Evolutionary conservation across 2,113 vertebrate species (phyloP).

Genomic region (Psammodynastes pulverulentus): DNA sequence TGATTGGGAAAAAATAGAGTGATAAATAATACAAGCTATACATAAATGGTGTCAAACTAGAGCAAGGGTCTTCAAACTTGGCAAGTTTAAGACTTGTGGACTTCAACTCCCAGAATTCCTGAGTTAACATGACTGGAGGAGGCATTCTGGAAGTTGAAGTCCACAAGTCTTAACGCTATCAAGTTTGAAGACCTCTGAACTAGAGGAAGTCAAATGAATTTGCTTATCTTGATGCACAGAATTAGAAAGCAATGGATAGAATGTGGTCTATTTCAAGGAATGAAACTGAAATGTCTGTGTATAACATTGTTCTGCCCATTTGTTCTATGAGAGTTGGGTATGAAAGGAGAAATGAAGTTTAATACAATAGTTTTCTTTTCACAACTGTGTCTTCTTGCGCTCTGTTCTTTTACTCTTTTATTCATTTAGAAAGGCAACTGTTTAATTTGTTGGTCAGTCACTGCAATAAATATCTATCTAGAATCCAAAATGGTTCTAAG

Average conservation of each 20-base stretch:
- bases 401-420: not conserved
- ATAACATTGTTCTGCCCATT: not conserved
- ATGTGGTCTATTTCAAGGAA: not conserved
- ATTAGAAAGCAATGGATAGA: not conserved
- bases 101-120: too few relatives aligned
- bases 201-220: not conserved
- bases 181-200: too few relatives aligned
- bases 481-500: too few relatives aligned
- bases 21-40: not conserved
- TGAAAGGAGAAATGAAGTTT: not conserved
- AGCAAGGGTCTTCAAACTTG: too few relatives aligned
- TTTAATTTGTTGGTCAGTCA: not conserved
- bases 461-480: not conserved
- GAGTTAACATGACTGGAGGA: too few relatives aligned
- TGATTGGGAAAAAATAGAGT: not conserved
- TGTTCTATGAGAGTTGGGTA: not conserved
- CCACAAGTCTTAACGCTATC: too few relatives aligned
- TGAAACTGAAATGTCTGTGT: not conserved
- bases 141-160: too few relatives aligned
- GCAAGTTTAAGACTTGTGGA: too few relatives aligned
- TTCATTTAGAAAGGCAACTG: not conserved
- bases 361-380: not conserved
- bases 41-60: not conserved
- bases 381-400: not conserved
- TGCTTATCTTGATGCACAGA: not conserved